Conservation (phyloP, 2,797 vertebrate species). For the Antennarius maculatus region DNA sequence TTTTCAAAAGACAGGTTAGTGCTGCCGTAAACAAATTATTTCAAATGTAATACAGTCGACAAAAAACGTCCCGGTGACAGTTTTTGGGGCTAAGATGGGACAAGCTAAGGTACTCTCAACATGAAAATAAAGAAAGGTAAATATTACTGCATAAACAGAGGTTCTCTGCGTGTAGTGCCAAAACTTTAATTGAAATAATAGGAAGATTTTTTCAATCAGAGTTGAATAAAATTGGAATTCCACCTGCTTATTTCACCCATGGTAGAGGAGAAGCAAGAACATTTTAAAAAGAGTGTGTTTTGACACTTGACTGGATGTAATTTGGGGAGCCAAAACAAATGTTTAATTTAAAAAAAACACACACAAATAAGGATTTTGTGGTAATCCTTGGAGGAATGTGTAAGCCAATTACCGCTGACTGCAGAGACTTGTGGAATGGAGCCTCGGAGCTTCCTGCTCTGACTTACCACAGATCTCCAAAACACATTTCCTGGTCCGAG, state of each 20-base stretch:
- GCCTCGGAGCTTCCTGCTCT: conserved; percentile 62
- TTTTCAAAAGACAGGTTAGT: too few species aligned
- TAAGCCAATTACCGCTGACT: conserved; percentile 70
- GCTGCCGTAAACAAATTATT: background rate
- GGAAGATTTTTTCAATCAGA: conserved; percentile 16
- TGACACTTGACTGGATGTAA: conserved; percentile 53
- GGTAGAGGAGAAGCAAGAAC: conserved; percentile 3
- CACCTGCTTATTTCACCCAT: conserved; percentile 27
- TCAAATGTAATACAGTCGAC: background rate
- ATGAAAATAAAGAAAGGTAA: background rate
- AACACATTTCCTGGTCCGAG: conserved; percentile 60
- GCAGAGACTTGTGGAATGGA: conserved; percentile 58
- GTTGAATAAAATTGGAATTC: background rate
- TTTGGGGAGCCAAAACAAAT: conserved; percentile 62
- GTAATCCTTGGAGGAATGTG: conserved; percentile 71
- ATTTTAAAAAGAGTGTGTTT: conserved; percentile 38
- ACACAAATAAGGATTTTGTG: conserved; percentile 61
- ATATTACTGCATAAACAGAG: background rate
- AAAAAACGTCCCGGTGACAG: too few species aligned
- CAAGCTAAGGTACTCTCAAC: background rate
- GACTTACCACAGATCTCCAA: conserved; percentile 45
- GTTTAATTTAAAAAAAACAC: conserved; percentile 39
- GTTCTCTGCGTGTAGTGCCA: background rate
- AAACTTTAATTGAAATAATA: background rate
- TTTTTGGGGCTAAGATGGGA: too few species aligned